Evolutionary conservation across 64 coral and sea anemone genomes (phyloP).

Genomic region (Cladopsammia gracilis): DNA sequence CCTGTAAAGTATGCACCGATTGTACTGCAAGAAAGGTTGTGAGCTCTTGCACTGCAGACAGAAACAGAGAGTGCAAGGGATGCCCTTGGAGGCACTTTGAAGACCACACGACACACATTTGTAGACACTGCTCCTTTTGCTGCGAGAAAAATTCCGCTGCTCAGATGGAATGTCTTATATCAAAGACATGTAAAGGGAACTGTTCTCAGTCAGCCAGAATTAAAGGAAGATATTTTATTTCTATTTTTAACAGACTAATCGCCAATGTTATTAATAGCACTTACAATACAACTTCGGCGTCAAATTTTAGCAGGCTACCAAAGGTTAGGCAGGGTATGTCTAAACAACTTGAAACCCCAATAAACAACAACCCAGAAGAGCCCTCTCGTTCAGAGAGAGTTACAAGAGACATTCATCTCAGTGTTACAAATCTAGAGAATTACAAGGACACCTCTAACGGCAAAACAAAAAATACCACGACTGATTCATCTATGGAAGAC

Average conservation of each 20-base stretch:
- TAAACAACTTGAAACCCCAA: not conserved
- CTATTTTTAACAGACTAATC: not conserved
- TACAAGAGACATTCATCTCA: not conserved
- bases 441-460: not conserved
- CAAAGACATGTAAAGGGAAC: not conserved
- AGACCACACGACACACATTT: not conserved
- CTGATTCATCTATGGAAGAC: not conserved
- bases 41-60: constrained; percentile 16
- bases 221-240: not conserved
- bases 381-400: not conserved
- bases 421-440: not conserved
- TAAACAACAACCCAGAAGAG: not conserved
- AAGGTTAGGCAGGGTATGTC: not conserved
- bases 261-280: not conserved
- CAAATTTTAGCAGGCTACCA: not conserved
- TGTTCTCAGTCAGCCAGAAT: not conserved
- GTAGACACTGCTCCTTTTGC: constrained; percentile 16
- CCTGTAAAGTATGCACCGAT: constrained; percentile 20
- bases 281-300: not conserved
- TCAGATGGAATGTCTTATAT: not conserved
- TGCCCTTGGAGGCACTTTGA: constrained; percentile 1
- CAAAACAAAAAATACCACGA: no score
- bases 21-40: constrained; percentile 11
- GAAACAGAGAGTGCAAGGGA: not conserved
- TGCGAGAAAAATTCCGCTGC: not conserved